Base-by-base conservation (phyloP, 2,797 vertebrate genomes). In the Podarcis lilfordi region DNA sequence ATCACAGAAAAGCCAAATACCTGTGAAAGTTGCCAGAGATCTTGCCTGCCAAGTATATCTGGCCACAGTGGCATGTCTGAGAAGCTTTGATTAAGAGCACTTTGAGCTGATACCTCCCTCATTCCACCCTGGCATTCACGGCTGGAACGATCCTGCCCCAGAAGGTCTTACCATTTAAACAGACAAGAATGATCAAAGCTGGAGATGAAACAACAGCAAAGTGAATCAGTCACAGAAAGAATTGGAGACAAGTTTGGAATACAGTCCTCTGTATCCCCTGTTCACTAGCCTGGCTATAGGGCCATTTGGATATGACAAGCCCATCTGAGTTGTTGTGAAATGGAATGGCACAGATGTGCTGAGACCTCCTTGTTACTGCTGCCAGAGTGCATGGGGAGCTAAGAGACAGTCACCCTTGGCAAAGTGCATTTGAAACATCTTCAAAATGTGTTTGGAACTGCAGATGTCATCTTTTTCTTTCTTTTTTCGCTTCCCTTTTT, bases 161-260 rank as follows among this genome's bases (percentile, higher is more conserved):
- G 43, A 82, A 66, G n/a, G 68, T 37, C 59, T 66, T 80, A 61
- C 50, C 61, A n/a, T 66, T 81, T 82, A 64, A 64, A 50, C 32
- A 76, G 55, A 87, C 55, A 35, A 66, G 40, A 40, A 27, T 76
- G 80, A 82, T 88, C 86, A 82, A 76, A 82, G 86, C 37, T 17
- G 40, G n/a, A 50, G n/a, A 80, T 68, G 64, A 86, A 76, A 68
- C 15, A 27, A 66, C 37, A 64, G 29, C 84, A 76, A 64, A 77
- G 37, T 25, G 59, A 77, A 68, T 76, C 4, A 13, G 40, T 82
- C 55, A 21, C 75, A 59, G 71, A 71, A 21, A 74, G 3, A n/a
- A 37, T 27, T 23, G 29, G 43, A 76, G 59, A 64, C 32, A 61
- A 75, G 40, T 40, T 45, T 82, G 71, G 80, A 27, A 35, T 77